These are phyloP conservation scores for Hoplostethus atlanticus DNA, from an alignment of 2,797 vertebrate genomes.

Conservation along the genomic window DNA sequence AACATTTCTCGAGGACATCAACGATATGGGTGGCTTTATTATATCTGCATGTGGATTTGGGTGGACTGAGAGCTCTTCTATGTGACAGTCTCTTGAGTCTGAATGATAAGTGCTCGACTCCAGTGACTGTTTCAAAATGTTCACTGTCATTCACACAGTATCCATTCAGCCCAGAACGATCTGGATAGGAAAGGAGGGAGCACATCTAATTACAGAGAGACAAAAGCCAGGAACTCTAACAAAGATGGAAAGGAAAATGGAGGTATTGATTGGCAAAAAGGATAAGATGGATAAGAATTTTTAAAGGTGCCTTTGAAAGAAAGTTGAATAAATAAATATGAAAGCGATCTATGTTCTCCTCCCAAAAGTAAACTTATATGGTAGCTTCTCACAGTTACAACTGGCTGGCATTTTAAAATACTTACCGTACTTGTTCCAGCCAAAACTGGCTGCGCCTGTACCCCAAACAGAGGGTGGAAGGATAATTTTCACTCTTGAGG, in stretches of 20 bases:
- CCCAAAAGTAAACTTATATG: no score
- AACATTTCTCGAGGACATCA: slow-evolving; percentile 45
- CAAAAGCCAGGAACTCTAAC: slow-evolving; percentile 51
- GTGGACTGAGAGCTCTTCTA: slow-evolving; percentile 66
- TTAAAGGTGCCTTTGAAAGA: no score
- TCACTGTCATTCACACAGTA: slow-evolving; percentile 64
- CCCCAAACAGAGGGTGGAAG: no score
- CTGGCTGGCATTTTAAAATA: no score
- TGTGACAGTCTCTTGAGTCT: slow-evolving; percentile 62
- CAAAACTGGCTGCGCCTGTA: no score
- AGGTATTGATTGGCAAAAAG: neutral
- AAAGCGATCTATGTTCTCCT: no score
- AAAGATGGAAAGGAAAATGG: slow-evolving; percentile 52
- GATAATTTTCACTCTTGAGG: no score
- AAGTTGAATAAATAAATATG: no score
- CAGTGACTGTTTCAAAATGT: slow-evolving; percentile 60
- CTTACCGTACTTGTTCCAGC: no score
- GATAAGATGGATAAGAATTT: no score
- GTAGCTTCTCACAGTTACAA: no score
- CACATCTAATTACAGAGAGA: slow-evolving; percentile 52
- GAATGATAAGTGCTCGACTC: slow-evolving; percentile 56
- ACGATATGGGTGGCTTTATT: slow-evolving; percentile 46
- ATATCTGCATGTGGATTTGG: slow-evolving; percentile 41
- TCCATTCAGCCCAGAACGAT: slow-evolving; percentile 57
- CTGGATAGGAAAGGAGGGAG: slow-evolving; percentile 39